These are phyloP conservation scores for Pogonocherus hispidulus DNA, from an alignment of 2,888 invertebrate species.

Conservation along the genomic window DNA sequence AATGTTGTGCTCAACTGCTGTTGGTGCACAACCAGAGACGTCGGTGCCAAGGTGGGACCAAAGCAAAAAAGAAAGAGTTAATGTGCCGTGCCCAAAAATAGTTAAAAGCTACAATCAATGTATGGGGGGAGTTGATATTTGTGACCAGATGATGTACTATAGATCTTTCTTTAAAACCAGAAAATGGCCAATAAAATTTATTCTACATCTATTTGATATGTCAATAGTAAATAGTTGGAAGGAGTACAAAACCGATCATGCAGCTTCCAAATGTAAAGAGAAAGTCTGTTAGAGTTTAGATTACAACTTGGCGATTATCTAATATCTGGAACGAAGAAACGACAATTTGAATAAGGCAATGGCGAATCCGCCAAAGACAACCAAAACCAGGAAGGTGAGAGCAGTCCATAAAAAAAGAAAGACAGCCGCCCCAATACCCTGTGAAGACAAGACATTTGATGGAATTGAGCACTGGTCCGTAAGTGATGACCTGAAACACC, in stretches of 20 bases:
- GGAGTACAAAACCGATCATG: slow-evolving; percentile 43
- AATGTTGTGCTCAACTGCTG: slow-evolving; percentile 51
- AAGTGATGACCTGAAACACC: not conserved
- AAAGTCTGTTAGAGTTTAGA: slow-evolving; percentile 35
- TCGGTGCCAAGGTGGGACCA: slow-evolving; percentile 37
- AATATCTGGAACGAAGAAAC: not conserved
- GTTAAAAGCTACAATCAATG: slow-evolving; percentile 55
- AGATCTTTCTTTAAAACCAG: slow-evolving; percentile 53
- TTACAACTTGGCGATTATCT: slow-evolving; percentile 27
- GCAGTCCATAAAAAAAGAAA: not conserved
- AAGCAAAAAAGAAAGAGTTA: slow-evolving; percentile 30
- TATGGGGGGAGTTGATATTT: slow-evolving; percentile 57
- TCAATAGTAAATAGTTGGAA: slow-evolving; percentile 50
- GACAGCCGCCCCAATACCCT: not conserved
- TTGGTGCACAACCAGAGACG: slow-evolving; percentile 51
- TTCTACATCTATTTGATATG: slow-evolving; percentile 46
- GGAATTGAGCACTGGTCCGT: not conserved
- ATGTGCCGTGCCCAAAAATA: slow-evolving; percentile 54
- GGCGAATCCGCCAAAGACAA: not conserved
- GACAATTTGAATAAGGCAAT: not conserved
- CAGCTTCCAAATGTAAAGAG: slow-evolving; percentile 5
- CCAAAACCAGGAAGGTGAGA: not conserved
- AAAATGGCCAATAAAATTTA: slow-evolving; percentile 59
- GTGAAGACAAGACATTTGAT: not conserved
- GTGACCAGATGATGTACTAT: slow-evolving; percentile 57